Conservation (phyloP, 2,113 vertebrate species). For the Melanostigma gelatinosum region DNA sequence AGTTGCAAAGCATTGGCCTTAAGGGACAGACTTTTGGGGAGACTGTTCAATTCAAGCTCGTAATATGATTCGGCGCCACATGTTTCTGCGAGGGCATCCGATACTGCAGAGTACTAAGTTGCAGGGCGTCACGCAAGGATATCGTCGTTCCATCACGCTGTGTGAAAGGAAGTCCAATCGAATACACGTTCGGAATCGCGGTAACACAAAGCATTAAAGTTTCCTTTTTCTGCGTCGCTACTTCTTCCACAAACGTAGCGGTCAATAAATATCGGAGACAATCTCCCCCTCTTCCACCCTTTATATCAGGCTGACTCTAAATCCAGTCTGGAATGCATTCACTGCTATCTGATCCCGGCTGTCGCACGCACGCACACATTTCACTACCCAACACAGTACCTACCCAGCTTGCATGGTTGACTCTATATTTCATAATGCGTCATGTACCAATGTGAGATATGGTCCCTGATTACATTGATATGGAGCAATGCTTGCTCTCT, state of each 20-base stretch:
- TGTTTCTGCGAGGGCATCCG: neutral
- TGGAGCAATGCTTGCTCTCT: conserved; percentile 60
- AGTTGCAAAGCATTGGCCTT: conserved; percentile 26
- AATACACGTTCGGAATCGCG: neutral
- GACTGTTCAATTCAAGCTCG: conserved; percentile 26
- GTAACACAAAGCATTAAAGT: conserved; percentile 35
- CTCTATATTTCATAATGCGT: conserved; percentile 71
- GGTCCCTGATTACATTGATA: conserved; percentile 74
- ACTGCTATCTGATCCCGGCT: conserved; percentile 71
- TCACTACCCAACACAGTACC: conserved; percentile 35
- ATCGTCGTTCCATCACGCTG: conserved; percentile 3
- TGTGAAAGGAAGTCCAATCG: conserved; percentile 11
- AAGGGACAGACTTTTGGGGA: conserved; percentile 14
- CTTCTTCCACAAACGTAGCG: conserved; percentile 27
- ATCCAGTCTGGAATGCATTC: conserved; percentile 71
- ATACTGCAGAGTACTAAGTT: neutral
- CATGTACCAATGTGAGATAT: conserved; percentile 71
- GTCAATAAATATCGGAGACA: conserved; percentile 73
- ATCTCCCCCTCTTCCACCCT: conserved; percentile 52
- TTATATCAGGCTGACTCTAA: conserved; percentile 67
- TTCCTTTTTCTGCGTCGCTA: conserved; percentile 13
- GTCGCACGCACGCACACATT: conserved; percentile 41
- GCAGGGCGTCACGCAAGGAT: neutral
- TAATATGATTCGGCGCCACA: conserved; percentile 8
- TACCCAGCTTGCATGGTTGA: conserved; percentile 55